phyloP scores from a whole-genome alignment of 92 coral and sea anemone species.

The Nematostella vectensis region DNA sequence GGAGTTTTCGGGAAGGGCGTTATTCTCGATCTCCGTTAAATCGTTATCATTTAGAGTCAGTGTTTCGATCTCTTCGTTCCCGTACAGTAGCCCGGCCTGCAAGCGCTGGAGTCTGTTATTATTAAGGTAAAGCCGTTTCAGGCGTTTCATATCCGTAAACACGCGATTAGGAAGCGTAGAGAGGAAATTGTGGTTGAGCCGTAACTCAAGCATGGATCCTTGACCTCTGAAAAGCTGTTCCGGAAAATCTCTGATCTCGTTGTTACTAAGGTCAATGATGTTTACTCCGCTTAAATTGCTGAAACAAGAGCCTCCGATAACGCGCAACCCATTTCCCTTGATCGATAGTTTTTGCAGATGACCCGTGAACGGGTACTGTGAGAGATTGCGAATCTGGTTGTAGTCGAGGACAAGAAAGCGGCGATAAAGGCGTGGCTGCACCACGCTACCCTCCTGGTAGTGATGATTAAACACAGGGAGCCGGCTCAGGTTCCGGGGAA shows the following conservation, averaged over 20 bases:
- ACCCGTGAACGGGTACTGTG: conserved; percentile 12
- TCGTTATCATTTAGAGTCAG: conserved; percentile 43
- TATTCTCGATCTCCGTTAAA: conserved; percentile 17
- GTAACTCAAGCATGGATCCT: conserved; percentile 14
- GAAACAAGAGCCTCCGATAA: conserved; percentile 7
- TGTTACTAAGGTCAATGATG: conserved; percentile 12
- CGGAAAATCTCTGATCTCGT: conserved; percentile 6
- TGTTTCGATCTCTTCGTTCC: conserved; percentile 15
- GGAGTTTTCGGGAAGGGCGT: conserved; percentile 40
- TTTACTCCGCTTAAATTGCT: conserved; percentile 10
- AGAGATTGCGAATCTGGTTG: conserved; percentile 21
- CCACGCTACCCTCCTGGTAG: conserved; percentile 13
- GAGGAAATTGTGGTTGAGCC: conserved; percentile 39
- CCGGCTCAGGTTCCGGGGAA: conserved; percentile 36
- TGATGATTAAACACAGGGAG: conserved; percentile 15
- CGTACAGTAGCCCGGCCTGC: conserved; percentile 13
- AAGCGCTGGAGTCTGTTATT: conserved; percentile 24
- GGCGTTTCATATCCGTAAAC: conserved; percentile 17
- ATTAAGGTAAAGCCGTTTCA: conserved; percentile 37
- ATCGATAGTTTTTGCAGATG: conserved; percentile 16
- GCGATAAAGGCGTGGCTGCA: conserved; percentile 7
- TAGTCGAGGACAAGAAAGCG: conserved; percentile 13
- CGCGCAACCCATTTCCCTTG: conserved; percentile 20
- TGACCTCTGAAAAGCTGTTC: conserved; percentile 13
- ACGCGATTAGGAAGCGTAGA: conserved; percentile 20